A percentile compares a stretch with the other conserved stretches of the same genome.
These are phyloP conservation scores for Vireo griseus DNA, from an alignment of 2,797 vertebrate species.

Conservation along the genomic window DNA sequence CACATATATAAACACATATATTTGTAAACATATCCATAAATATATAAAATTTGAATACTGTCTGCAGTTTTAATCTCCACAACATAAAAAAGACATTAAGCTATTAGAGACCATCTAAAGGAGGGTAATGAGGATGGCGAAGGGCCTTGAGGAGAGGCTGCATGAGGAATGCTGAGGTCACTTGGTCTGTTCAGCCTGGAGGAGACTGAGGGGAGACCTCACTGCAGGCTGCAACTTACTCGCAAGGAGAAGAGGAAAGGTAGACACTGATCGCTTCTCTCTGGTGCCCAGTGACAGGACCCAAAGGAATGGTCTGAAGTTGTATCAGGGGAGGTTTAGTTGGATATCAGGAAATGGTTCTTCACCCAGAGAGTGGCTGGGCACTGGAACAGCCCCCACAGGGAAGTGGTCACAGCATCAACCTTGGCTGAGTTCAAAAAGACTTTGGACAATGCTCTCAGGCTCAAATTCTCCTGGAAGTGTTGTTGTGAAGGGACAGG, in stretches of 20 bases:
- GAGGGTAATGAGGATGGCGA: too few species aligned
- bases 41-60: neutral
- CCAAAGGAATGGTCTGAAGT: neutral
- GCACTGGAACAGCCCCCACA: neutral
- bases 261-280: neutral
- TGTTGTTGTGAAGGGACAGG: neutral
- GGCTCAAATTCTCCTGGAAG: neutral
- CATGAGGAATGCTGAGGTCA: accelerated
- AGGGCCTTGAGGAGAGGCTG: neutral
- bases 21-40: neutral
- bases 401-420: neutral
- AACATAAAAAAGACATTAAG: neutral
- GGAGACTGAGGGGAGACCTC: neutral
- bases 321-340: neutral
- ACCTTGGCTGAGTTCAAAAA: neutral
- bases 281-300: too few species aligned
- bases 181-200: neutral
- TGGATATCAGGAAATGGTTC: neutral
- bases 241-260: neutral
- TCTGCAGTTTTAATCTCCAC: neutral
- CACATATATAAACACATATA: neutral
- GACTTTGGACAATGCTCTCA: neutral
- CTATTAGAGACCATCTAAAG: neutral
- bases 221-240: neutral
- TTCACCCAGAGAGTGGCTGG: neutral